Evolutionary conservation across 2,797 vertebrate species (phyloP), one percentile per base, ranked within the genome.

Genomic region (Poeciliopsis turneri): DNA sequence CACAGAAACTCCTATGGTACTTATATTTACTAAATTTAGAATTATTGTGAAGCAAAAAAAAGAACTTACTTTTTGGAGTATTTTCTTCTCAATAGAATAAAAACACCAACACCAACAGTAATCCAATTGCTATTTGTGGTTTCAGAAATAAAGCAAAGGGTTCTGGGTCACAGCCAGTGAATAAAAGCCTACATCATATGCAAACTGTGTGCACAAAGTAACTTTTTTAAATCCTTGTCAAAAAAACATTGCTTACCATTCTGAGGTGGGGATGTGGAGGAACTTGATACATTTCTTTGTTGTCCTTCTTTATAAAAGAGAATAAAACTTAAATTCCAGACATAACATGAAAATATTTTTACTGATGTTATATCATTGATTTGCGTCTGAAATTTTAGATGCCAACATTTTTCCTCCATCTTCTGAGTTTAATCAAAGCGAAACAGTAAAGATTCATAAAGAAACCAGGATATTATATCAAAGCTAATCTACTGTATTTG

Each of bases 261-360:
- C 9, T 4, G 25, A 55, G 53, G 10, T n/a, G 25, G 10, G 53
- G 25, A 4, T n/a, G 53, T n/a, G 53, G 23, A 1, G 23, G 3
- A 0, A 53, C 1, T 2, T 25, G 8, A 0, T 7, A 8, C 10
- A 25, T 1, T 10, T 23, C 23, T 23, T 12, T 0, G 0, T 6
- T 25, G 25, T 25, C 6, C 2, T 12, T n/a, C 1, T n/a, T 9
- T 2, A 55, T 4, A 55, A 18, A 55, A n/a, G 10, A 55, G 23
- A 10, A n/a, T n/a, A 25, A 55, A 3, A n/a, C 2, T 55, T n/a
- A 55, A 12, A 55, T 55, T 4, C 25, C 7, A 55, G 18, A 51
- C n/a, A 55, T 25, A 9, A 9, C 20, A 53, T 53, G 2, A 53
- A 25, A 2, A 20, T 7, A 53, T 25, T 9, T 23, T 53, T 23